Conservation (phyloP, 2,797 vertebrate genomes). For the Propithecus deckenii region DNA sequence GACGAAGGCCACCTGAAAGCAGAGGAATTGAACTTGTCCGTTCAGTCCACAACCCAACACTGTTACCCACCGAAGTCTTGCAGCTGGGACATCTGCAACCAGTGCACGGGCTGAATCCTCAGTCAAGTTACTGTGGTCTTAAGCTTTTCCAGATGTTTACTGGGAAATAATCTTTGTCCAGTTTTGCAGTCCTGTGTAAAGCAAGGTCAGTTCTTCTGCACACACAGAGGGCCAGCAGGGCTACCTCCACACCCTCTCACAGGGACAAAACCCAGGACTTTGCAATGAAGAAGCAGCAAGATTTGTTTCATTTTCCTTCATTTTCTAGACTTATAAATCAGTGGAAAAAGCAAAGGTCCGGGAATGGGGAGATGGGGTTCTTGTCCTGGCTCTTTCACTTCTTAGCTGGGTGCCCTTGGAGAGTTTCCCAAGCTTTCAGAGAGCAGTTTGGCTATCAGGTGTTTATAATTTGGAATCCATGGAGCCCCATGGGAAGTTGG, state of each 20-base stretch:
- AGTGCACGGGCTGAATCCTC: not conserved
- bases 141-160: constrained; percentile 58
- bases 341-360: not conserved
- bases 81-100: not conserved
- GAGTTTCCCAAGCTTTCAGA: not conserved
- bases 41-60: not conserved
- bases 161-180: not conserved
- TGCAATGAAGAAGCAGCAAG: not conserved
- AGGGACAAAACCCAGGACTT: not conserved
- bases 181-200: constrained; percentile 38
- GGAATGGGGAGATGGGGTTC: not conserved
- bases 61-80: not conserved
- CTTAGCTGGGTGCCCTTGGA: not conserved
- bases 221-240: not conserved
- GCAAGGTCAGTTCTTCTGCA: not conserved
- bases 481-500: not conserved
- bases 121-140: not conserved
- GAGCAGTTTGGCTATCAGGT: not conserved
- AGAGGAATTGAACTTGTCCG: not conserved
- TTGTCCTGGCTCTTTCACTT: not conserved
- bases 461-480: not conserved
- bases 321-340: constrained; percentile 12
- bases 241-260: not conserved
- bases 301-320: not conserved
- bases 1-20: not conserved